Evolutionary conservation across 1,140 invertebrate genomes (phyloP).

Genomic region (Whitmania pigra): DNA sequence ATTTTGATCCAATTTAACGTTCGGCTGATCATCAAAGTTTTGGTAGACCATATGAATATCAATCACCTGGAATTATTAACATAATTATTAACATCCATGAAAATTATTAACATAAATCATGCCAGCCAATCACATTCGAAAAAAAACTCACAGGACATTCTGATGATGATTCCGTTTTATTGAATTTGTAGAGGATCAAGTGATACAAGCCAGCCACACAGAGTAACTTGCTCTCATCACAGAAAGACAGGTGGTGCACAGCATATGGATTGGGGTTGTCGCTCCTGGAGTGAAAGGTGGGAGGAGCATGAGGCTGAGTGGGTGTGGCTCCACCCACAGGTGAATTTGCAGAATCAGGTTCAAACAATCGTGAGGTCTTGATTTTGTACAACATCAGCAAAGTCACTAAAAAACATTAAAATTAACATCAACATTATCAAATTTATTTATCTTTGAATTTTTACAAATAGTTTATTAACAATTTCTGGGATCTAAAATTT

Average conservation of each 20-base stretch:
- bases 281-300: not conserved
- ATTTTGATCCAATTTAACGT: not conserved
- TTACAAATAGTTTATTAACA: too few species aligned
- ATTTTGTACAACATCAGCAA: not conserved
- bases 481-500: too few species aligned
- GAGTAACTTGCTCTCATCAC: slow-evolving; percentile 1
- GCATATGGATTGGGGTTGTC: not conserved
- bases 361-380: not conserved
- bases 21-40: not conserved
- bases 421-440: too few species aligned
- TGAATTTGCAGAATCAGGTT: not conserved
- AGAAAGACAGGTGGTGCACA: not conserved
- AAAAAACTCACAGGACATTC: not conserved
- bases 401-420: too few species aligned
- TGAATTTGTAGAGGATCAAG: not conserved
- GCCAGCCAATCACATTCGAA: not conserved
- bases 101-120: not conserved
- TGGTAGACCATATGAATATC: not conserved
- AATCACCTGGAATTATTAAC: not conserved
- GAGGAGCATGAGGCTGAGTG: not conserved
- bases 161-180: not conserved
- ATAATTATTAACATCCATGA: not conserved
- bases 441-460: too few species aligned
- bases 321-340: not conserved
- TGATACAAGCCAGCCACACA: not conserved